phyloP scores from a whole-genome alignment of 2,797 vertebrate species.

The Neoniphon sammara region DNA sequence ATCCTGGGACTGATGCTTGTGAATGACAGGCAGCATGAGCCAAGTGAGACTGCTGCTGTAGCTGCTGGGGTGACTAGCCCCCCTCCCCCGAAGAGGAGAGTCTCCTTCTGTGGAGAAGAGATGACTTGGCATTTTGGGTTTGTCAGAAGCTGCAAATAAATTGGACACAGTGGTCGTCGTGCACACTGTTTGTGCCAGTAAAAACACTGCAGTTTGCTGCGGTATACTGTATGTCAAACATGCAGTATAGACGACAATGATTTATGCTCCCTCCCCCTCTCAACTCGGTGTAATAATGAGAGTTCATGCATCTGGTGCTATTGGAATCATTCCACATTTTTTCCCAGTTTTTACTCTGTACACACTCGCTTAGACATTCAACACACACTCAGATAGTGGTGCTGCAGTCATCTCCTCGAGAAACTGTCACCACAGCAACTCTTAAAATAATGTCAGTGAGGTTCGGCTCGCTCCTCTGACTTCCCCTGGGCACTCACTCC shows the following conservation, averaged over 20 bases:
- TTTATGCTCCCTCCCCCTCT: slow-evolving; percentile 21
- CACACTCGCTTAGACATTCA: background rate
- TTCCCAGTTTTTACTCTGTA: background rate
- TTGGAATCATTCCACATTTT: slow-evolving; percentile 31
- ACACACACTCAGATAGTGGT: slow-evolving; percentile 18
- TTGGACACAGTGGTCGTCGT: slow-evolving; percentile 44
- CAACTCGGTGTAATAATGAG: slow-evolving; percentile 17
- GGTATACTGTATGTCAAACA: slow-evolving; percentile 45
- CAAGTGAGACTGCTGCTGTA: slow-evolving; percentile 44
- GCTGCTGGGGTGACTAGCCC: slow-evolving; percentile 23
- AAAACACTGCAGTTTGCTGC: slow-evolving; percentile 50
- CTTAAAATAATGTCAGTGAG: slow-evolving; percentile 62
- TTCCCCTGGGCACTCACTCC: slow-evolving; percentile 24
- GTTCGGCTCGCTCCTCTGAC: slow-evolving; percentile 36
- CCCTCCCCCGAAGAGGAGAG: slow-evolving; percentile 27
- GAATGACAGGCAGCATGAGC: slow-evolving; percentile 24
- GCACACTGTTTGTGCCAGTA: slow-evolving; percentile 58
- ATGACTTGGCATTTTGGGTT: slow-evolving; percentile 72
- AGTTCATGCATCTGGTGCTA: slow-evolving; percentile 36
- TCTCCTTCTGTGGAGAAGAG: slow-evolving; percentile 58
- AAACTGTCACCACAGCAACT: slow-evolving; percentile 67
- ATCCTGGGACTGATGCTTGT: slow-evolving; percentile 16
- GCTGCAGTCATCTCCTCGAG: slow-evolving; percentile 51
- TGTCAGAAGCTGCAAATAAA: slow-evolving; percentile 67
- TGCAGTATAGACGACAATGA: slow-evolving; percentile 35